phyloP scores from a whole-genome alignment of 2,888 invertebrate species.

The Protonemura montana region DNA sequence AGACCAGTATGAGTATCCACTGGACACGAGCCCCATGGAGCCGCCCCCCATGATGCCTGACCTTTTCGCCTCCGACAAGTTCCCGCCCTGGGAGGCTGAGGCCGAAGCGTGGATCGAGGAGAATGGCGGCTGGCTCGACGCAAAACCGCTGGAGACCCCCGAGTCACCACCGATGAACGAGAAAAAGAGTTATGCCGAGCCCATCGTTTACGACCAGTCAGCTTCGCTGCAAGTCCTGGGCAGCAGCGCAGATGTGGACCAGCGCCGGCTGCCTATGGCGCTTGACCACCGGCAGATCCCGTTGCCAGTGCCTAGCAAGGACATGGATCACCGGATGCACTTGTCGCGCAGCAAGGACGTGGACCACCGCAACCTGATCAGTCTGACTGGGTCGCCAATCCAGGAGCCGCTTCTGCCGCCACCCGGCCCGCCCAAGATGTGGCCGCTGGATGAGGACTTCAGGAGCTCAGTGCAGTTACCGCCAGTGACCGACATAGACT shows the following conservation, averaged over 20 bases:
- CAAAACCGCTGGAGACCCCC: conserved; percentile 63
- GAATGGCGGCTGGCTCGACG: conserved; percentile 55
- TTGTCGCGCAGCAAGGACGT: conserved; percentile 49
- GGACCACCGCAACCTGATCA: conserved; percentile 74
- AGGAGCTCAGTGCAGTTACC: conserved; percentile 39
- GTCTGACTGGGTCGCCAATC: conserved; percentile 77
- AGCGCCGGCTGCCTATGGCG: conserved; percentile 62
- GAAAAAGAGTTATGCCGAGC: conserved; percentile 65
- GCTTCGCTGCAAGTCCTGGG: conserved; percentile 51
- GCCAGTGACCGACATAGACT: conserved; percentile 45
- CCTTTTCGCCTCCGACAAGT: conserved; percentile 57
- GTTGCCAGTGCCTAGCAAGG: conserved; percentile 39
- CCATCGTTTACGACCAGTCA: conserved; percentile 70
- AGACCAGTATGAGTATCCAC: conserved; percentile 33
- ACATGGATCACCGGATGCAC: conserved; percentile 49
- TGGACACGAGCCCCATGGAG: conserved; percentile 43
- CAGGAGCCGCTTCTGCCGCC: conserved; percentile 46
- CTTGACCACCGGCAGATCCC: conserved; percentile 25
- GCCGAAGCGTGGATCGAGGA: conserved; percentile 52
- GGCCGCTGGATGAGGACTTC: conserved; percentile 47
- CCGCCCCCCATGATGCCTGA: conserved; percentile 51
- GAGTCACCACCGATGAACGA: conserved; percentile 73
- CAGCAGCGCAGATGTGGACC: conserved; percentile 67
- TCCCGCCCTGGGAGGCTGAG: conserved; percentile 58
- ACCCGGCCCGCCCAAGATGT: conserved; percentile 54